phyloP scores from a whole-genome alignment of 2,113 vertebrate species.

The Numenius arquata region DNA sequence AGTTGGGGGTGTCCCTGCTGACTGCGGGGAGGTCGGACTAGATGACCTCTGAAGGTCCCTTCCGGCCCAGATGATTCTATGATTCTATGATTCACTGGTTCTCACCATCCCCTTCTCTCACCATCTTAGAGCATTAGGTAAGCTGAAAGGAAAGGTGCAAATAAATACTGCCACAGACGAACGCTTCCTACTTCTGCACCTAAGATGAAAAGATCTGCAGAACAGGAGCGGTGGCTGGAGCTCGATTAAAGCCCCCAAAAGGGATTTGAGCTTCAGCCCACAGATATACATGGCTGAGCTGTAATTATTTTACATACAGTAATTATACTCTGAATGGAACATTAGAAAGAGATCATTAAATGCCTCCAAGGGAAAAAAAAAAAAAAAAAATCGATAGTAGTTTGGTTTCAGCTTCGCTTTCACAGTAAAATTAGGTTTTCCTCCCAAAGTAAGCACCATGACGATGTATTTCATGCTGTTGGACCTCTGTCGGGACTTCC shows the following conservation, averaged over 20 bases:
- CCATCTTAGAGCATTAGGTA: neutral
- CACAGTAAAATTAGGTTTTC: neutral
- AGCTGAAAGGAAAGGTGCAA: neutral
- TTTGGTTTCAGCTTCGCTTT: slow-evolving; percentile 16
- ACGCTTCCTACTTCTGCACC: neutral
- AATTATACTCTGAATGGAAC: slow-evolving; percentile 32
- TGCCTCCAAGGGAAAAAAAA: neutral
- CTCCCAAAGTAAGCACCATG: neutral
- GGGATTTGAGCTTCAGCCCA: neutral
- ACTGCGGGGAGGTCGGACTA: too few species aligned
- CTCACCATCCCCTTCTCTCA: accelerated
- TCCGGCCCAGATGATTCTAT: too few species aligned
- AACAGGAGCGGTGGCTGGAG: neutral
- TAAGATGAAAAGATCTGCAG: neutral
- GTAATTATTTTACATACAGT: slow-evolving; percentile 32
- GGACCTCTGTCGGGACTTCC: neutral
- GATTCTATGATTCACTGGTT: too few species aligned
- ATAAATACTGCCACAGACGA: neutral
- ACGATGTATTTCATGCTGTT: too few species aligned
- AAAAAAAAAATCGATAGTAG: neutral
- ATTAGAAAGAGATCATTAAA: slow-evolving; percentile 16
- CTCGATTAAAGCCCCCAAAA: neutral
- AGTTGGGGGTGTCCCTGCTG: too few species aligned
- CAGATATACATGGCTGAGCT: neutral
- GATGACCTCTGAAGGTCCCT: too few species aligned